Evolutionary conservation across 2,113 vertebrate species (phyloP).

Genomic region (Phylloscopus whistleri): DNA sequence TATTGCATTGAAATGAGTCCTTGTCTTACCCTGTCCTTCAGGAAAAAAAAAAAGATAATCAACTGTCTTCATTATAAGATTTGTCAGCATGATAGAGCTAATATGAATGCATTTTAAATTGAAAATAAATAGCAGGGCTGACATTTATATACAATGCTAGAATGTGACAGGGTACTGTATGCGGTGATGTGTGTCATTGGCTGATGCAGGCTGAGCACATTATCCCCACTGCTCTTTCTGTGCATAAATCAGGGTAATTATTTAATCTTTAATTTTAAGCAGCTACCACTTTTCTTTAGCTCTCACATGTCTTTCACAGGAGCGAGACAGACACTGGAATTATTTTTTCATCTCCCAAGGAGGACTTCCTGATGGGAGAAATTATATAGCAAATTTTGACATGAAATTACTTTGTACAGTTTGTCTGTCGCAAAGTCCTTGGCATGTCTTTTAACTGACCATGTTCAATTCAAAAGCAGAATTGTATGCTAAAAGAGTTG

Average conservation of each 20-base stretch:
- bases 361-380: conserved; percentile 12
- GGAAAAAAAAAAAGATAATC: neutral
- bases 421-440: neutral
- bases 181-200: neutral
- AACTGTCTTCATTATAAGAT: conserved; percentile 29
- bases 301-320: neutral
- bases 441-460: neutral
- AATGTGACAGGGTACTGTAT: neutral
- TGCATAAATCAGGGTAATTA: conserved; percentile 17
- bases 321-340: neutral
- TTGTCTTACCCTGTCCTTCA: conserved; percentile 32
- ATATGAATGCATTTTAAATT: conserved; percentile 39
- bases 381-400: conserved; percentile 40
- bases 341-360: neutral
- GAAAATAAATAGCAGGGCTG: conserved; percentile 15
- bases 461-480: neutral
- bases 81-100: conserved; percentile 32
- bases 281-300: neutral
- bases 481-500: neutral
- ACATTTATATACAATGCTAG: neutral
- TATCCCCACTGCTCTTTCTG: neutral
- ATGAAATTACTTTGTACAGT: neutral
- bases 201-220: neutral
- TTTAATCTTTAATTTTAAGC: conserved; percentile 31
- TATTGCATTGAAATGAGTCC: neutral